phyloP scores from a whole-genome alignment of 2,113 vertebrate genomes.

The Odocoileus virginianus region DNA sequence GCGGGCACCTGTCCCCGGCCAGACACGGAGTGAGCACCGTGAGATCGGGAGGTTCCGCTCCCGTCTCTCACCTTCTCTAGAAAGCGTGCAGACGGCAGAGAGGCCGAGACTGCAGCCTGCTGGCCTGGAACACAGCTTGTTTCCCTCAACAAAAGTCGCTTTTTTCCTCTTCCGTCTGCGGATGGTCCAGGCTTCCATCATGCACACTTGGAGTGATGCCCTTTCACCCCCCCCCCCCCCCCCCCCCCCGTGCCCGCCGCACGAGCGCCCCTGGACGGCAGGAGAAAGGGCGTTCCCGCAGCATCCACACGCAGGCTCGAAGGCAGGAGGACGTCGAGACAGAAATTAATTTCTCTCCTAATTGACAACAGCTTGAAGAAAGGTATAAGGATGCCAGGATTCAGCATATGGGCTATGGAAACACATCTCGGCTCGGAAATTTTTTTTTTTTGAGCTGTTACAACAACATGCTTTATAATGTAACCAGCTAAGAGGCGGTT shows the following conservation, averaged over 20 bases:
- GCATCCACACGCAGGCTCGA: not conserved
- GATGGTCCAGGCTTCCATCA: slow-evolving; percentile 50
- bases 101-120: slow-evolving; percentile 75
- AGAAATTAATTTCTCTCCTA: slow-evolving; percentile 52
- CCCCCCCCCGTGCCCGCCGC: not conserved
- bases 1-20: fast-evolving
- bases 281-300: not conserved
- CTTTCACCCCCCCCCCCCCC: not conserved
- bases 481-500: slow-evolving; percentile 59
- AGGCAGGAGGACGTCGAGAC: slow-evolving; percentile 51
- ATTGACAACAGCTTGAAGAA: slow-evolving; percentile 67
- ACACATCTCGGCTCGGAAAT: slow-evolving; percentile 48
- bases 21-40: fast-evolving
- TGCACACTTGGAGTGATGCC: not conserved
- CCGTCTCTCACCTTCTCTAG: not conserved
- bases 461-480: slow-evolving; percentile 65
- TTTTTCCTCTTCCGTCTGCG: slow-evolving; percentile 70
- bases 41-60: not conserved
- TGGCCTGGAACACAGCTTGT: slow-evolving; percentile 75
- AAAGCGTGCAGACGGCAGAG: slow-evolving; percentile 50
- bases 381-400: slow-evolving; percentile 63
- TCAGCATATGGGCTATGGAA: slow-evolving; percentile 70
- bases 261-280: not conserved
- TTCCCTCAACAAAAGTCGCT: slow-evolving; percentile 74
- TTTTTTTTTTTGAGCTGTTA: slow-evolving; percentile 34